Evolutionary conservation across 2,888 invertebrate genomes (phyloP).

Genomic region (Hymenopus coronatus): DNA sequence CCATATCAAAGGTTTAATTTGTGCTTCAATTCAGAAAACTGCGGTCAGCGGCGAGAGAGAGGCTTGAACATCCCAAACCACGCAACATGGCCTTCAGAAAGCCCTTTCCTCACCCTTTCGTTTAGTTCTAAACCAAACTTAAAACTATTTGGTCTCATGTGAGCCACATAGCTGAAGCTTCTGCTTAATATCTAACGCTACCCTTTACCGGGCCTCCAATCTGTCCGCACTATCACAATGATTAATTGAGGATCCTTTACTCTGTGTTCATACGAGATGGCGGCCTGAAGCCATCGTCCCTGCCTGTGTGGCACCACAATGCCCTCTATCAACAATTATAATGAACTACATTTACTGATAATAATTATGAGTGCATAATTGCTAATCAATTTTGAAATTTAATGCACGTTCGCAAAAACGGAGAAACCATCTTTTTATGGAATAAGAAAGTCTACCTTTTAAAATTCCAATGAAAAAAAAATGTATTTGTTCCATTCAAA

Average conservation of each 20-base stretch:
- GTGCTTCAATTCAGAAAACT: neutral
- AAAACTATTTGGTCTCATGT: neutral
- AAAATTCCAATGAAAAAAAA: no score
- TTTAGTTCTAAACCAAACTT: neutral
- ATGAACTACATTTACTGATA: no score
- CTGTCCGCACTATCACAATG: neutral
- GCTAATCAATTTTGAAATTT: no score
- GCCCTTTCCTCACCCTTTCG: neutral
- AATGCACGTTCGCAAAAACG: no score
- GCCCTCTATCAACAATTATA: no score
- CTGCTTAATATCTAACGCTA: neutral
- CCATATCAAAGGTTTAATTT: neutral
- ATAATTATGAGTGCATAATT: no score
- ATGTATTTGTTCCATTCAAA: no score
- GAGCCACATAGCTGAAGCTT: neutral
- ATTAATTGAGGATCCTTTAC: neutral
- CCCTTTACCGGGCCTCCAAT: neutral
- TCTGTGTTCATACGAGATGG: neutral
- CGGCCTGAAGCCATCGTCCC: neutral
- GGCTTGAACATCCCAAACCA: neutral
- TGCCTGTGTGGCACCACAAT: no score
- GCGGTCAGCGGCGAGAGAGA: neutral
- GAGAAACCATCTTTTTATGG: no score
- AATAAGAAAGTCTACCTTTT: no score
- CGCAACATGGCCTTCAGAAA: neutral